Conservation (phyloP, 2,113 vertebrate species). For the Sceloporus tristichus region DNA sequence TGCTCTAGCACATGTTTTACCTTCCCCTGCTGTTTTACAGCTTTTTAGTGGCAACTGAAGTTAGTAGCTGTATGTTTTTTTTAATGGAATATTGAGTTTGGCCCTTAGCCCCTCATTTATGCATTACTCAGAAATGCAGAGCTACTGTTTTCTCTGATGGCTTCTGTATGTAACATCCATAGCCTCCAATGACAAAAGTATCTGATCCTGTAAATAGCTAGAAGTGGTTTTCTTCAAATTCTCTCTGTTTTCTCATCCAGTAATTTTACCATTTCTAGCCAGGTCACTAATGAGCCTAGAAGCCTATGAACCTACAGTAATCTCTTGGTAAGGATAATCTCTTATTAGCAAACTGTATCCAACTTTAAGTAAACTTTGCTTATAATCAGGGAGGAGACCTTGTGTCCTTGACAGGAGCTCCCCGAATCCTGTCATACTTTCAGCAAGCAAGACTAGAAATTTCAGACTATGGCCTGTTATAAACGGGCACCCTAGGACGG, state of each 20-base stretch:
- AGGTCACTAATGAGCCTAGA: not conserved
- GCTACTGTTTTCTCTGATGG: not conserved
- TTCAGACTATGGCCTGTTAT: not conserved
- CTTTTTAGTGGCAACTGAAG: too few species aligned
- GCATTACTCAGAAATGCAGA: too few species aligned
- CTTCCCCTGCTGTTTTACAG: too few species aligned
- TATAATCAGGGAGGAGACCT: not conserved
- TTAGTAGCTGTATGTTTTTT: not conserved
- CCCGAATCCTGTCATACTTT: not conserved
- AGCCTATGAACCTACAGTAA: not conserved
- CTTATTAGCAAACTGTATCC: not conserved
- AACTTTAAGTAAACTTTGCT: not conserved
- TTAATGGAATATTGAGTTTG: not conserved
- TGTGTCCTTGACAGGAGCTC: not conserved
- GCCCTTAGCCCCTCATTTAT: not conserved
- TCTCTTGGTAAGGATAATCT: not conserved
- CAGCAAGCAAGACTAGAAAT: not conserved
- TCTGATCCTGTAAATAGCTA: not conserved
- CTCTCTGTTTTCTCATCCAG: not conserved
- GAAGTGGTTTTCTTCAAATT: not conserved
- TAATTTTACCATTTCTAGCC: slow-evolving; percentile 3
- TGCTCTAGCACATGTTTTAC: not conserved
- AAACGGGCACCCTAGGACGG: too few species aligned
- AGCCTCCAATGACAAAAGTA: too few species aligned
- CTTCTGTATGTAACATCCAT: not conserved